A percentile compares a stretch with the other conserved stretches of the same genome.
phyloP scores from a whole-genome alignment of 2,797 vertebrate genomes.

The Aplochiton taeniatus region DNA sequence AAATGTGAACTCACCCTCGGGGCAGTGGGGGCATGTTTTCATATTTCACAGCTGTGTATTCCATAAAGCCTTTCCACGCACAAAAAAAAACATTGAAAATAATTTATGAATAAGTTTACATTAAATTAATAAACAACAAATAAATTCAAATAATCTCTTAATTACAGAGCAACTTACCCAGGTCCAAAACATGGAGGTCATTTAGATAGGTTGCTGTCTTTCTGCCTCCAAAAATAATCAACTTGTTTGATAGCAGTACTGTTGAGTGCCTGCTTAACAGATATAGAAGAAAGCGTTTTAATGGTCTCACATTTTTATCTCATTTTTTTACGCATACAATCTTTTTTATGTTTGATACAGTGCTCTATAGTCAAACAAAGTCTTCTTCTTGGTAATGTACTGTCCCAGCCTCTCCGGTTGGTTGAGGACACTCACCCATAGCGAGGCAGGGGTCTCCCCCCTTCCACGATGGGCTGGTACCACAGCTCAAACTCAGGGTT shows the following conservation, averaged over 20 bases:
- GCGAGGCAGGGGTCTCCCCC: conserved; percentile 82
- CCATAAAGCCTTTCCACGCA: conserved; percentile 83
- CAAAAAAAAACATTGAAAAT: conserved; percentile 14
- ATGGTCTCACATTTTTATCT: no score
- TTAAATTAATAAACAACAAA: no score
- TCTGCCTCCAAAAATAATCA: conserved; percentile 86
- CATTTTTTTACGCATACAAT: no score
- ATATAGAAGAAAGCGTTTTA: not conserved
- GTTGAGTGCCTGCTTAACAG: conserved; percentile 79
- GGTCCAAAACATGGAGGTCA: conserved; percentile 84
- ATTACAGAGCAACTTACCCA: conserved; percentile 73
- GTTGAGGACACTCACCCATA: conserved; percentile 78
- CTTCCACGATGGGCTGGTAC: conserved; percentile 91
- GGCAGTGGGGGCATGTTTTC: conserved; percentile 77
- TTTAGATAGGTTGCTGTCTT: conserved; percentile 82
- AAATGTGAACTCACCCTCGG: conserved; percentile 71
- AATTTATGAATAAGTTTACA: no score
- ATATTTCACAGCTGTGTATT: conserved; percentile 83
- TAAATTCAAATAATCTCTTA: not conserved
- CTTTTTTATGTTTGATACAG: not conserved
- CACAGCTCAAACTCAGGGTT: conserved; percentile 89
- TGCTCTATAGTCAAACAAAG: not conserved
- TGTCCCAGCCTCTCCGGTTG: no score
- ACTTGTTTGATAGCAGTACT: conserved; percentile 80
- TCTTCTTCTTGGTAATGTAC: not conserved